Percentiles rank a stretch among this genome's conserved stretches.
Evolutionary conservation across 2,888 invertebrate genomes (phyloP).

Genomic region (Cephalotes varians): DNA sequence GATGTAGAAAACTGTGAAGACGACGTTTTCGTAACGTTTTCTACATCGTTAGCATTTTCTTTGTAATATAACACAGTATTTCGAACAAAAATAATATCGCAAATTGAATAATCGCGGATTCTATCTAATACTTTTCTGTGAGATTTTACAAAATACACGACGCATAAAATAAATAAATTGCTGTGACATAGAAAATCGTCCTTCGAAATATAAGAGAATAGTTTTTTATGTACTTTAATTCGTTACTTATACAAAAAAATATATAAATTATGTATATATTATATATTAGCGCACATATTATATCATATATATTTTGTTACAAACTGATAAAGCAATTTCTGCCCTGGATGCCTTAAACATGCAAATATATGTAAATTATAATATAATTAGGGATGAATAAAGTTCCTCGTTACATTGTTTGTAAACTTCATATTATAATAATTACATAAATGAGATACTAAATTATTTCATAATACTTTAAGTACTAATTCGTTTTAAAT

Average conservation of each 20-base stretch:
- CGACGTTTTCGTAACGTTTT: too few relatives aligned
- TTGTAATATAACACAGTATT: neutral
- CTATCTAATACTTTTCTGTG: neutral
- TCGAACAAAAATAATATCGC: neutral
- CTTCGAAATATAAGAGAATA: neutral
- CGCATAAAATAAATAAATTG: neutral
- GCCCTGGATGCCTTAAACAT: neutral
- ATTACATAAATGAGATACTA: neutral
- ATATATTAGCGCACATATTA: conserved; percentile 3
- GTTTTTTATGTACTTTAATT: conserved; percentile 34
- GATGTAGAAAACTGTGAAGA: too few relatives aligned
- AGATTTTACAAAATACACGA: neutral
- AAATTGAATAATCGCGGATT: neutral
- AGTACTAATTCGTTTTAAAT: neutral
- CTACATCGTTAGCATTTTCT: too few relatives aligned
- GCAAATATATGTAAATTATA: conserved; percentile 21
- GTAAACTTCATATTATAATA: conserved; percentile 10
- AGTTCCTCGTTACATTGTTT: conserved; percentile 23
- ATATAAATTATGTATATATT: conserved; percentile 24
- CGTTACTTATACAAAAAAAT: conserved; percentile 44
- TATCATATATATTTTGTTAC: conserved; percentile 7
- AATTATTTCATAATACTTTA: neutral
- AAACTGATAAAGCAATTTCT: neutral
- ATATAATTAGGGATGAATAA: conserved; percentile 26
- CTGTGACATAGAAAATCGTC: conserved; percentile 5